Evolutionary conservation across 1,140 invertebrate species (phyloP).

Genomic region (Zaprionus lachaisei): DNA sequence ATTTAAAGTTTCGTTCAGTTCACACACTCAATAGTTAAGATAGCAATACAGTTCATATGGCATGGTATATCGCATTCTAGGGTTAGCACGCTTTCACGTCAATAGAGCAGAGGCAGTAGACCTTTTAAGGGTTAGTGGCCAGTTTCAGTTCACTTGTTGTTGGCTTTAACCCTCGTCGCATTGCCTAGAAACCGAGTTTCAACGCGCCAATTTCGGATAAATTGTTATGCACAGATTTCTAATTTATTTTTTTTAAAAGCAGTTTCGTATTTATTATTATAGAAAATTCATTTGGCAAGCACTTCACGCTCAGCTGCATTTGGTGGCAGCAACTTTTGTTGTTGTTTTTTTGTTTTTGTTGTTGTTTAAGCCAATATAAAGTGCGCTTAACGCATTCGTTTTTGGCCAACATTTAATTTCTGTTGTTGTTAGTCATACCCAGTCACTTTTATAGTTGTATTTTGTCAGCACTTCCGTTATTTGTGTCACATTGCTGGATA

Average conservation of each 20-base stretch:
- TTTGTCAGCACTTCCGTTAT: constrained; percentile 70
- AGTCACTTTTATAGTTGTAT: constrained; percentile 42
- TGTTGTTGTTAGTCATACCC: constrained; percentile 59
- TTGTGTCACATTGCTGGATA: constrained; percentile 48
- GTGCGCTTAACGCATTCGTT: constrained; percentile 55
- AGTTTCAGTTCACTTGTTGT: not conserved
- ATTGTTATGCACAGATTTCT: constrained; percentile 43
- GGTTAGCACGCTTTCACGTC: constrained; percentile 40
- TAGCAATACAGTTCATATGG: not conserved
- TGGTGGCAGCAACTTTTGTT: constrained; percentile 61
- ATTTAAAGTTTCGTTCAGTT: not conserved
- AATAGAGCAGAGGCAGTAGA: constrained; percentile 23
- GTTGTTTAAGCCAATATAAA: constrained; percentile 56
- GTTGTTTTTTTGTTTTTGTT: constrained; percentile 33
- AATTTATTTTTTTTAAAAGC: constrained; percentile 32
- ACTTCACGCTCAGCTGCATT: constrained; percentile 76
- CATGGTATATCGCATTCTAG: constrained; percentile 22
- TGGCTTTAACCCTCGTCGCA: constrained; percentile 11
- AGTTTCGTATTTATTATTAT: constrained; percentile 57
- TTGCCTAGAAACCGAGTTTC: constrained; percentile 40
- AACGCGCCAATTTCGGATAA: constrained; percentile 31
- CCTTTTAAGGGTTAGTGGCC: constrained; percentile 28
- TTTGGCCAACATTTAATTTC: constrained; percentile 69
- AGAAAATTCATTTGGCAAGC: constrained; percentile 79
- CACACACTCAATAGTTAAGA: constrained; percentile 20